Conservation (phyloP, 2,888 invertebrate species). For the Sesia bembeciformis region DNA sequence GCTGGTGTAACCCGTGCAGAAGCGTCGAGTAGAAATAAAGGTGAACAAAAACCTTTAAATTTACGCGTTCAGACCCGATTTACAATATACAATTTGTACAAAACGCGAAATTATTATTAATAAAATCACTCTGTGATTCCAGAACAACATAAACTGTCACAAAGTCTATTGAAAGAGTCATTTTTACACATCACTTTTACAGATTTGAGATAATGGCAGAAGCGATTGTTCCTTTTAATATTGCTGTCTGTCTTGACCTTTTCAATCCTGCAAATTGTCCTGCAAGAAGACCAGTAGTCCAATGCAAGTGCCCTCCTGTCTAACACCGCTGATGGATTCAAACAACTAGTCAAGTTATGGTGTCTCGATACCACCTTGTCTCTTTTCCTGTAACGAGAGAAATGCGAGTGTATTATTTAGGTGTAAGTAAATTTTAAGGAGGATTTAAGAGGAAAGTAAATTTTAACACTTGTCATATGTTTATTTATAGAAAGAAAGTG, state of each 20-base stretch:
- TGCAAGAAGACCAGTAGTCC: slow-evolving; percentile 81
- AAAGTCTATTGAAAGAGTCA: slow-evolving; percentile 62
- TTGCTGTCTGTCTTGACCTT: slow-evolving; percentile 72
- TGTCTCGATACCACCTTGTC: slow-evolving; percentile 45
- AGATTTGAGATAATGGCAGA: slow-evolving; percentile 84
- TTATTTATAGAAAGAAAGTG: too few species aligned
- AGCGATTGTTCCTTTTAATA: slow-evolving; percentile 81
- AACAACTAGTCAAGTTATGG: slow-evolving; percentile 54
- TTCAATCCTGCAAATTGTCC: slow-evolving; percentile 82
- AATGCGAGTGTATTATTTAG: neutral
- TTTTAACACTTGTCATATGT: too few species aligned
- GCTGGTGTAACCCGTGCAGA: too few species aligned
- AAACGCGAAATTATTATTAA: neutral
- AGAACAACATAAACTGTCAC: slow-evolving; percentile 41
- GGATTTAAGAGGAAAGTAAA: too few species aligned
- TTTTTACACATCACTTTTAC: slow-evolving; percentile 65
- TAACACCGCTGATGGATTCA: slow-evolving; percentile 58
- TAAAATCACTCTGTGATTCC: slow-evolving; percentile 6
- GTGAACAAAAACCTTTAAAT: too few species aligned
- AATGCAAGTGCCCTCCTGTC: slow-evolving; percentile 72
- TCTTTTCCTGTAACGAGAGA: slow-evolving; percentile 55
- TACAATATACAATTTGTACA: too few species aligned
- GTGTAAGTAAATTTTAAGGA: too few species aligned
- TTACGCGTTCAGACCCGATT: too few species aligned
- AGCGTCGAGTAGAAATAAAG: too few species aligned